A percentile compares a stretch with the other conserved stretches of the same genome.
Conservation (phyloP, 2,113 vertebrate species). For the Gallinago jamesoni region DNA sequence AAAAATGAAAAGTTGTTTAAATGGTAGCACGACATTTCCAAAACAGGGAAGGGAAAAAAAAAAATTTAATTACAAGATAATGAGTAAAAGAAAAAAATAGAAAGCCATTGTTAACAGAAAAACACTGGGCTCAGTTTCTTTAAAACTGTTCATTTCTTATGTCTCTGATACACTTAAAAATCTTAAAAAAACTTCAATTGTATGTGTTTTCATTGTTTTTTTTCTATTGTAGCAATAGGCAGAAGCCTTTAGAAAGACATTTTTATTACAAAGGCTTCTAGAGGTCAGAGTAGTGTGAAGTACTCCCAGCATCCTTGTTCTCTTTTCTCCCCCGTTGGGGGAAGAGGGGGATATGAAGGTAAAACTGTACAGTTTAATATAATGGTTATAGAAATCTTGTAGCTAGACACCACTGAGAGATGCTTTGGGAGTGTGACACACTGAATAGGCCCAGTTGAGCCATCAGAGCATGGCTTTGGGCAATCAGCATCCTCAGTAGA, state of each 20-base stretch:
- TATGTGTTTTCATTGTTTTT: neutral
- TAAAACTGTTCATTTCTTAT: neutral
- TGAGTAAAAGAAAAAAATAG: neutral
- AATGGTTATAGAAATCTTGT: neutral
- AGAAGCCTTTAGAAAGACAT: neutral
- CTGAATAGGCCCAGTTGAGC: neutral
- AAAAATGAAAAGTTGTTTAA: neutral
- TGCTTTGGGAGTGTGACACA: neutral
- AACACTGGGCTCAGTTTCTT: accelerated
- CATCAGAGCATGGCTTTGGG: neutral
- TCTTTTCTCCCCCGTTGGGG: neutral
- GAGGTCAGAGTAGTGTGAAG: neutral
- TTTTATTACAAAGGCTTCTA: neutral
- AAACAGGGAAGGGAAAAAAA: neutral
- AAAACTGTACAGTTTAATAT: neutral
- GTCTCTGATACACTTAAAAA: neutral
- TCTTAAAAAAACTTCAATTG: neutral
- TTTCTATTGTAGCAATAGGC: neutral
- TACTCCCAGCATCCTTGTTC: neutral
- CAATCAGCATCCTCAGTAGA: neutral
- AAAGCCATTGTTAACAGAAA: neutral
- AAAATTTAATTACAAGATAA: neutral
- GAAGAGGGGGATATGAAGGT: accelerated
- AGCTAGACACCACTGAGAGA: neutral
- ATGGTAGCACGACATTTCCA: neutral